These are phyloP conservation scores for Ochlodes sylvanus DNA, from an alignment of 2,888 invertebrate species.

Conservation along the genomic window DNA sequence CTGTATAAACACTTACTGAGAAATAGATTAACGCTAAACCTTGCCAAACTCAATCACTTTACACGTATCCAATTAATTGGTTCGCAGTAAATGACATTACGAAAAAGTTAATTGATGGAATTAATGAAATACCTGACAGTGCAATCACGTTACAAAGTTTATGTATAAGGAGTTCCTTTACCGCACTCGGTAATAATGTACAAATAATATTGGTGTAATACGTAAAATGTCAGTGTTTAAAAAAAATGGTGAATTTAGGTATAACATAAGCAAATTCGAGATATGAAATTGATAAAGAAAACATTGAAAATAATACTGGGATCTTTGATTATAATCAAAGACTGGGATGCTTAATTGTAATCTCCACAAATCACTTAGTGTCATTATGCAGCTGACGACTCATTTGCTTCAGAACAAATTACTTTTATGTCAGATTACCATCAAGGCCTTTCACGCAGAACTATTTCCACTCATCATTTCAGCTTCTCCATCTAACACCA, in stretches of 20 bases:
- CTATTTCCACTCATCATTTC: too few relatives aligned
- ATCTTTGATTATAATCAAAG: too few relatives aligned
- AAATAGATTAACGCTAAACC: slow-evolving; percentile 5
- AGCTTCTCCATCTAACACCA: too few relatives aligned
- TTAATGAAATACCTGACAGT: slow-evolving; percentile 27
- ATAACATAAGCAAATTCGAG: too few relatives aligned
- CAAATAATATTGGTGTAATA: neutral
- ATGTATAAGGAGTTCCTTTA: slow-evolving; percentile 18
- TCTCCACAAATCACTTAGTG: neutral
- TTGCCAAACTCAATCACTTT: slow-evolving; percentile 10
- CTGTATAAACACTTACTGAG: neutral
- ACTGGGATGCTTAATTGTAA: too few relatives aligned
- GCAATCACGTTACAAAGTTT: slow-evolving; percentile 25
- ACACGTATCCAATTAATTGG: slow-evolving; percentile 27
- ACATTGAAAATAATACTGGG: too few relatives aligned
- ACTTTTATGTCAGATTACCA: too few relatives aligned
- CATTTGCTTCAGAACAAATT: too few relatives aligned
- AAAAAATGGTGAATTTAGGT: too few relatives aligned
- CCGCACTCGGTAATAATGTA: neutral
- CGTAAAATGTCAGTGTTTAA: neutral
- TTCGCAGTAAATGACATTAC: slow-evolving; percentile 25
- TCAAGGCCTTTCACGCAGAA: too few relatives aligned
- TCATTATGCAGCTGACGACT: neutral
- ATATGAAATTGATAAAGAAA: too few relatives aligned
- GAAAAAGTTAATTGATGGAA: slow-evolving; percentile 33